phyloP scores from a whole-genome alignment of 1,140 invertebrate species.

The Dendrolimus kikuchii region DNA sequence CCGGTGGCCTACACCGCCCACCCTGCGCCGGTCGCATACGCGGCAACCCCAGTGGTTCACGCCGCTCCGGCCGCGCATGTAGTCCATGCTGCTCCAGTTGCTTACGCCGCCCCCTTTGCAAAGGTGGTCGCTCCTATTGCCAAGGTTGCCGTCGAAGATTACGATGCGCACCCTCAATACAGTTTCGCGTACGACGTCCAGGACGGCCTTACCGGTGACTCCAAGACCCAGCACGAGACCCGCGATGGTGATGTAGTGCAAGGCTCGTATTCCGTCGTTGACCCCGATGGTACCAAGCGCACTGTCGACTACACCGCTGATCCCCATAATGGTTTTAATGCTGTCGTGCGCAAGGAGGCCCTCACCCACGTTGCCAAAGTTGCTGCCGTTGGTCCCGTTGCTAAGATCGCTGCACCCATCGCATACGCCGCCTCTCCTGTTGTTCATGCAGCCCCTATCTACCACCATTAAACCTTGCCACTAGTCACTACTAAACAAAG shows the following conservation, averaged over 20 bases:
- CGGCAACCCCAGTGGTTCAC: conserved; percentile 45
- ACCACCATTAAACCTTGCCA: conserved; percentile 24
- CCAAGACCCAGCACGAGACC: conserved; percentile 77
- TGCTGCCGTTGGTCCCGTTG: conserved; percentile 31
- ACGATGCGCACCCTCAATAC: conserved; percentile 75
- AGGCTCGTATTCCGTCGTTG: conserved; percentile 75
- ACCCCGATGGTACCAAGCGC: conserved; percentile 77
- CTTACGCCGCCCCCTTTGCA: conserved; percentile 27
- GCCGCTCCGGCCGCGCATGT: conserved; percentile 22
- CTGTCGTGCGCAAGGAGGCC: conserved; percentile 58
- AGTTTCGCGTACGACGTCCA: conserved; percentile 77
- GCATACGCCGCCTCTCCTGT: conserved; percentile 23
- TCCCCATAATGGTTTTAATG: conserved; percentile 69
- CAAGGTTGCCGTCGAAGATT: conserved; percentile 30
- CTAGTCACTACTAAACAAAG: conserved; percentile 10
- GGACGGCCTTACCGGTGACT: conserved; percentile 78
- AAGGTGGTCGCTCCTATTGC: conserved; percentile 26
- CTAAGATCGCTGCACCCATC: conserved; percentile 29
- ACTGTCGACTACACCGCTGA: conserved; percentile 78
- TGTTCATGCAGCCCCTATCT: conserved; percentile 21
- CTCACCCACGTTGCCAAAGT: conserved; percentile 31
- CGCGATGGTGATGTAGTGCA: conserved; percentile 75
- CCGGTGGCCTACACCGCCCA: conserved; percentile 43
- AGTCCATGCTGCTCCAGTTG: conserved; percentile 24
- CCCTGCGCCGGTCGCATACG: conserved; percentile 31